Base-by-base conservation (phyloP, 2,797 vertebrate species). In the Parotocinclus haroldoi region DNA sequence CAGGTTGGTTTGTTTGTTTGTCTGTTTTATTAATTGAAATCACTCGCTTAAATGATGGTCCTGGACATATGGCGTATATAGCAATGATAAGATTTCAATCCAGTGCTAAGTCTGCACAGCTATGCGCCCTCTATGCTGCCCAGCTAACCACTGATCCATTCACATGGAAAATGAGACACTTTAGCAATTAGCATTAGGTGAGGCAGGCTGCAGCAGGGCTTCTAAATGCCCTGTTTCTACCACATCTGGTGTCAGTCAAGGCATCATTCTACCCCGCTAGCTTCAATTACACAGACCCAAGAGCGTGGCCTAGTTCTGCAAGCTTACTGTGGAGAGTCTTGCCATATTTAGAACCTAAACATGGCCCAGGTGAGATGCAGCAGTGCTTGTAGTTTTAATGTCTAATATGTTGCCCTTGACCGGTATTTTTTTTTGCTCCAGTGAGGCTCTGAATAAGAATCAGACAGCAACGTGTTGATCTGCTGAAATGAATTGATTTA, bases 191-290 rank as follows among this genome's bases (percentile, higher is more conserved):
- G 17, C 10, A 17, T 11, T 51, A 48, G 51, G 37, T 1, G 44
- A 14, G 57, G 59, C 58, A 64, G 46, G 62, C 40, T 58, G 37
- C 61, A 48, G 36, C 37, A 37, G 54, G 56, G 12, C 56, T 57
- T 49, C 63, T 63, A 27, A 51, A 39, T 59, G 18, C 45, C 12
- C 13, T 64, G 45, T 50, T 54, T 36, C 9, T 9, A 9, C 64
- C 64, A 51, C 48, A 57, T 65, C 51, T 56, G 52, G 62, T 55
- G 62, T 14, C 65, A 69, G 57, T 63, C 51, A 55, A 66, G 36
- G 50, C 65, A 11, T 40, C 37, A 46, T 37, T 42, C 40, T 68
- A 9, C 60, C 64, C 39, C 42, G 56, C 68, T 46, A 58, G 37
- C 27, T 58, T 68, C 64, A 56, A 63, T 71, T 49, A 50, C 38